Percentiles rank a stretch among this genome's conserved stretches.
Conservation (phyloP, 2,888 invertebrate genomes). For the Drosophila rubida region DNA sequence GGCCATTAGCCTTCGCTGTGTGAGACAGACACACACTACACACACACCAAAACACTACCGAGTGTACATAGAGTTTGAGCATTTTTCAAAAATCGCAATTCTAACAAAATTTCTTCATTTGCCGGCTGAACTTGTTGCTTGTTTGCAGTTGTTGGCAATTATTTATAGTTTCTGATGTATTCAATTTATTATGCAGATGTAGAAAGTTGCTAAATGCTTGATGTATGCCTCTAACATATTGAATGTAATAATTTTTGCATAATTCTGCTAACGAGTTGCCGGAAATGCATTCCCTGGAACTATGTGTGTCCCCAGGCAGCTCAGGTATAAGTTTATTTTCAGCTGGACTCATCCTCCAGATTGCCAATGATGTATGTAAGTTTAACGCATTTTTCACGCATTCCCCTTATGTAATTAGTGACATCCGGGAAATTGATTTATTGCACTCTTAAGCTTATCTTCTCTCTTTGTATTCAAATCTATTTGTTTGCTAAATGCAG, state of each 20-base stretch:
- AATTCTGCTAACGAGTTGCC: slow-evolving; percentile 45
- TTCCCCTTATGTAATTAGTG: background rate
- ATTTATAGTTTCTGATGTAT: slow-evolving; percentile 79
- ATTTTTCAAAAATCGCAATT: slow-evolving; percentile 66
- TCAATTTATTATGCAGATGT: slow-evolving; percentile 78
- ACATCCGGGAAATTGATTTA: background rate
- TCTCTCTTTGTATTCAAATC: too few species aligned
- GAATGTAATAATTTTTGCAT: slow-evolving; percentile 62
- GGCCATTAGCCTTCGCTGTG: slow-evolving; percentile 69
- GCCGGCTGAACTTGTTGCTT: slow-evolving; percentile 67
- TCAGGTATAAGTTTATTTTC: background rate
- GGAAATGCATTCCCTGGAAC: slow-evolving; percentile 30
- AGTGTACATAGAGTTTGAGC: slow-evolving; percentile 11
- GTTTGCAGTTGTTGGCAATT: slow-evolving; percentile 76
- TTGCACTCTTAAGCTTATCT: background rate
- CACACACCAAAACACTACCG: slow-evolving; percentile 4
- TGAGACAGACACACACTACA: slow-evolving; percentile 29
- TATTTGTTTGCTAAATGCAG: too few species aligned
- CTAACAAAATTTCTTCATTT: slow-evolving; percentile 80
- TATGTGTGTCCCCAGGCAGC: background rate
- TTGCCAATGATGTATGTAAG: slow-evolving; percentile 13
- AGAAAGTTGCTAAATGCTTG: slow-evolving; percentile 74
- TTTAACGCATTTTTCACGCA: background rate
- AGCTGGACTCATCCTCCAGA: background rate
- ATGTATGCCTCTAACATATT: slow-evolving; percentile 70